These are phyloP conservation scores for Pseudomyrmex dendroicus DNA, from an alignment of 1,140 invertebrate genomes.

Conservation along the genomic window DNA sequence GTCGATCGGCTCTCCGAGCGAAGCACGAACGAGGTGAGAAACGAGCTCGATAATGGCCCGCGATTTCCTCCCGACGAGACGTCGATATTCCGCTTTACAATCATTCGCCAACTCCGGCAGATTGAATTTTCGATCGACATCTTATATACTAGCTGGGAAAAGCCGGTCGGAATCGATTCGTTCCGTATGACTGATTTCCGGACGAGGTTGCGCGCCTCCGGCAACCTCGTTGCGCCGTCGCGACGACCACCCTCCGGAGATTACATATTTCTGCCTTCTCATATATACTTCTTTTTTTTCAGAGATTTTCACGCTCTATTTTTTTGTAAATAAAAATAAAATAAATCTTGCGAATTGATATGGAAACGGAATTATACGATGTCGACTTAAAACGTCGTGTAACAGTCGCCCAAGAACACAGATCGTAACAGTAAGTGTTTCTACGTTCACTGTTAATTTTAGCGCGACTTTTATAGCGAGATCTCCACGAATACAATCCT, in stretches of 20 bases:
- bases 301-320: background rate
- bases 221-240: background rate
- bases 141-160: background rate
- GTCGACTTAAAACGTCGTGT: too few species aligned
- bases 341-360: background rate
- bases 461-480: constrained; percentile 16
- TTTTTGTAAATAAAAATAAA: background rate
- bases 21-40: constrained; percentile 68
- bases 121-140: constrained; percentile 70
- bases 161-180: constrained; percentile 17
- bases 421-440: background rate
- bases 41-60: constrained; percentile 61
- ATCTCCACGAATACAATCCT: background rate
- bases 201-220: constrained; percentile 21
- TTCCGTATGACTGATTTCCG: constrained; percentile 9
- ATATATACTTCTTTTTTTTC: background rate
- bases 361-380: too few species aligned
- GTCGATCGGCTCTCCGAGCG: background rate
- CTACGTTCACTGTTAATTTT: background rate
- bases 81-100: constrained; percentile 53
- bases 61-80: constrained; percentile 34
- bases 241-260: constrained; percentile 19
- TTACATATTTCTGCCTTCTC: too few species aligned
- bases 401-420: background rate
- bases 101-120: constrained; percentile 33